phyloP scores from a whole-genome alignment of 2,888 invertebrate species.

The Pterobdella sp. region DNA sequence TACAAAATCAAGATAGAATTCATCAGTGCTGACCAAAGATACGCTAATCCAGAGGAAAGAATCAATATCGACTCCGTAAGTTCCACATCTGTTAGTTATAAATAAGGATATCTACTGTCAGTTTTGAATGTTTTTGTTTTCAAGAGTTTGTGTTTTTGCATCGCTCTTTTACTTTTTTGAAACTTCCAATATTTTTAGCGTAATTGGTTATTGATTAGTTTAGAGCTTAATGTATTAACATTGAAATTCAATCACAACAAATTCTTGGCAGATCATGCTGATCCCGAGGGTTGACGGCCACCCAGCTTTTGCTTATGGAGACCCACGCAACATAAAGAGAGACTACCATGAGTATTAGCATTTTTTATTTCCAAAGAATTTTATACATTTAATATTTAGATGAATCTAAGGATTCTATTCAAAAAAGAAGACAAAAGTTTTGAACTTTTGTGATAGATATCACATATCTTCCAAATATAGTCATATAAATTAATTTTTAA shows the following conservation, averaged over 20 bases:
- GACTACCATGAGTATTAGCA: slow-evolving; percentile 64
- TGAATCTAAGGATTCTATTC: neutral
- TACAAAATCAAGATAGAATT: slow-evolving; percentile 80
- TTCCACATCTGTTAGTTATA: slow-evolving; percentile 29
- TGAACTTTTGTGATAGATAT: neutral
- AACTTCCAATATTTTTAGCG: neutral
- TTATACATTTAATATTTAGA: neutral
- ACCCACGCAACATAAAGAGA: slow-evolving; percentile 59
- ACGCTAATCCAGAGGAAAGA: slow-evolving; percentile 70
- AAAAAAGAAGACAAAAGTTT: neutral
- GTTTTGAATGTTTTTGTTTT: neutral
- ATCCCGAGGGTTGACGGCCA: slow-evolving; percentile 57
- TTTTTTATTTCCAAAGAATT: neutral
- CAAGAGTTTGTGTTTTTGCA: neutral
- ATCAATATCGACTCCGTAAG: slow-evolving; percentile 83
- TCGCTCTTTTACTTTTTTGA: neutral
- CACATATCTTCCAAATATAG: too few species aligned
- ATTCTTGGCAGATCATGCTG: slow-evolving; percentile 63
- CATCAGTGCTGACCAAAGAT: slow-evolving; percentile 61
- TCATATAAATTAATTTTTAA: neutral
- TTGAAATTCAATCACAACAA: too few species aligned
- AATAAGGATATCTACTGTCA: neutral
- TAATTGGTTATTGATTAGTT: neutral
- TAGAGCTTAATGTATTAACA: neutral
- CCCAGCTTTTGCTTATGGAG: slow-evolving; percentile 65